Conservation (phyloP, 2,888 invertebrate genomes). For the Rhamphomyia laevipes region DNA sequence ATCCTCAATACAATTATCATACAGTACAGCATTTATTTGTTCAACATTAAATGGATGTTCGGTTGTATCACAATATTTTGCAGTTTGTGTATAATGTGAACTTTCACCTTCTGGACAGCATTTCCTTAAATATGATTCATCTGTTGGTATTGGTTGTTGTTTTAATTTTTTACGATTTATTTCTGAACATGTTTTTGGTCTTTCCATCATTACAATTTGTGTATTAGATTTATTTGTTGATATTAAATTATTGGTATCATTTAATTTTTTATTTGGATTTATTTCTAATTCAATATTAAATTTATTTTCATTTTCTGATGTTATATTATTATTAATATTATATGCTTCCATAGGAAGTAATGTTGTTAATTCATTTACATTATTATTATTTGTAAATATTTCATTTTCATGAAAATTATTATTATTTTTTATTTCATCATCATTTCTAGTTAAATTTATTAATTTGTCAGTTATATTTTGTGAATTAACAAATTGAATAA, state of each 20-base stretch:
- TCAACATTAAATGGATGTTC: conserved; percentile 16
- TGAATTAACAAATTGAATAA: no score
- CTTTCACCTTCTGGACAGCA: conserved; percentile 33
- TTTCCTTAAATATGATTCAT: conserved; percentile 37
- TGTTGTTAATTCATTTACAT: no score
- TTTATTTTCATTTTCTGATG: neutral
- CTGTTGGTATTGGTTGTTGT: conserved; percentile 21
- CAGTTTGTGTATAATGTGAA: conserved; percentile 22
- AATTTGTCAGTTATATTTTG: no score
- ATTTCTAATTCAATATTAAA: neutral
- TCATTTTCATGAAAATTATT: no score
- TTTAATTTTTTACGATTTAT: conserved; percentile 18
- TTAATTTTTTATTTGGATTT: neutral
- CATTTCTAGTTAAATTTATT: no score
- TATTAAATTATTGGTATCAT: neutral
- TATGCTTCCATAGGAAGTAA: neutral
- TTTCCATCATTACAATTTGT: no score
- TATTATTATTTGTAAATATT: no score
- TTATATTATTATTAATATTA: neutral
- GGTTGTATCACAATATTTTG: conserved; percentile 15
- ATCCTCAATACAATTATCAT: conserved; percentile 35
- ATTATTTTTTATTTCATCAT: no score
- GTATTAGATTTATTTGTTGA: no score
- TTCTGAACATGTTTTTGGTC: neutral
- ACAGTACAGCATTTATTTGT: conserved; percentile 28